A percentile compares a stretch with the other conserved stretches of the same genome.
These are phyloP conservation scores for Chlorops oryzae DNA, from an alignment of 1,140 invertebrate genomes.

Conservation along the genomic window DNA sequence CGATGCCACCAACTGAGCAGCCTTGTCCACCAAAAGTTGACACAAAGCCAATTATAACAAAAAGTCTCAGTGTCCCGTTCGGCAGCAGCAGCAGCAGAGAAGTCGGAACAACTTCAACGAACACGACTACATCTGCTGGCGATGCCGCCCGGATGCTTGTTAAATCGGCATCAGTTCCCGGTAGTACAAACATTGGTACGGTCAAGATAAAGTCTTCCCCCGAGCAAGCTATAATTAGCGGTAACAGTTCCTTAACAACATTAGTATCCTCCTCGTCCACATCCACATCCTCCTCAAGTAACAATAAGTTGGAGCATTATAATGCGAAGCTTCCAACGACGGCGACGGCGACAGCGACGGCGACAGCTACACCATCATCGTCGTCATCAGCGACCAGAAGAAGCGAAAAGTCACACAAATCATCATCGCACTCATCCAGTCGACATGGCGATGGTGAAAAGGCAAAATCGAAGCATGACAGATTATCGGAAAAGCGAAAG, in stretches of 20 bases:
- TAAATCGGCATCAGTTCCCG: constrained; percentile 48
- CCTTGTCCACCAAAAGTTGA: not conserved
- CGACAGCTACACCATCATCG: not conserved
- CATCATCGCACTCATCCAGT: constrained; percentile 41
- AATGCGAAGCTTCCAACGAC: not conserved
- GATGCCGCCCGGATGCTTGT: constrained; percentile 28
- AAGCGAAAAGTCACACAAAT: constrained; percentile 27
- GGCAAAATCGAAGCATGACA: constrained; percentile 28
- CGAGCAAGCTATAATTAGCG: too few relatives aligned
- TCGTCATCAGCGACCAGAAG: constrained; percentile 10
- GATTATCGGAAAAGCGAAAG: constrained; percentile 36
- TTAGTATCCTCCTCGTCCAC: constrained; percentile 18
- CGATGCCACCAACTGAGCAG: constrained; percentile 10
- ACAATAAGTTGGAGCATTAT: too few relatives aligned
- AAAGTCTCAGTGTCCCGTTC: constrained; percentile 37
- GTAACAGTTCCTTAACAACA: constrained; percentile 39
- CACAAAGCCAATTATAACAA: constrained; percentile 22
- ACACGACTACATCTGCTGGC: constrained; percentile 31
- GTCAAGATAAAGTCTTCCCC: constrained; percentile 10
- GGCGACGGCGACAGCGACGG: not conserved
- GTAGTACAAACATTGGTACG: constrained; percentile 48
- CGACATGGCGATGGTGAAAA: constrained; percentile 28
- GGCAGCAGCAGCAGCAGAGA: constrained; percentile 14
- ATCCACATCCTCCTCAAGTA: constrained; percentile 10
- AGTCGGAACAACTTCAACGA: constrained; percentile 19